Conservation (phyloP, 2,113 vertebrate genomes). For the Campylomormyrus tamandua region DNA sequence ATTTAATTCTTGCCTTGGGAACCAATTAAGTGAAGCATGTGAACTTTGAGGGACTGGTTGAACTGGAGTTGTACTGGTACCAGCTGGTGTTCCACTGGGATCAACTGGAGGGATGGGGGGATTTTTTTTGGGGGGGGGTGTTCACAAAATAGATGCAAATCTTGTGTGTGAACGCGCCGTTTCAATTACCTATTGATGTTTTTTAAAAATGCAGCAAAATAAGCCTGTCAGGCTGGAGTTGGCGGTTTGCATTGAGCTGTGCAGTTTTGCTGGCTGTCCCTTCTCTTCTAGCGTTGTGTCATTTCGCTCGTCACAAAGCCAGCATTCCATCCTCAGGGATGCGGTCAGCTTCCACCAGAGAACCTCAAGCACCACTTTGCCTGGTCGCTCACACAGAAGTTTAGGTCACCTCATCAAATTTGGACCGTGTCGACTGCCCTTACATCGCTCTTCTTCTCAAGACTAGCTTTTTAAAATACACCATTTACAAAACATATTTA, state of each 20-base stretch:
- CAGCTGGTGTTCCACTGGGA: slow-evolving; percentile 48
- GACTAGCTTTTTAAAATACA: not conserved
- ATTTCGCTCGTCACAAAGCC: not conserved
- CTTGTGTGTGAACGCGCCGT: slow-evolving; percentile 35
- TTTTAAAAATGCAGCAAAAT: slow-evolving; percentile 46
- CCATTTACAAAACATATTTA: not conserved
- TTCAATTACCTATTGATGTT: slow-evolving; percentile 49
- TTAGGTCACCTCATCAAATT: not conserved
- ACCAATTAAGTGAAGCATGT: slow-evolving; percentile 53
- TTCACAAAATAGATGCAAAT: slow-evolving; percentile 46
- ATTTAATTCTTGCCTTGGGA: slow-evolving; percentile 57
- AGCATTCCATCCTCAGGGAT: not conserved
- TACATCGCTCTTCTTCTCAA: not conserved
- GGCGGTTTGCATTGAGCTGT: slow-evolving; percentile 39
- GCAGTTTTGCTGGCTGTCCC: slow-evolving; percentile 26
- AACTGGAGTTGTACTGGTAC: slow-evolving; percentile 50
- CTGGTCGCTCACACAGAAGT: not conserved
- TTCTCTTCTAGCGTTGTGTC: slow-evolving; percentile 21
- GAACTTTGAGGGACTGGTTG: slow-evolving; percentile 47
- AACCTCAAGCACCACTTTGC: not conserved
- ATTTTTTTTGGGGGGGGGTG: not conserved
- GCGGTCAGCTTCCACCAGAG: not conserved
- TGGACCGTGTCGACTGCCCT: not conserved
- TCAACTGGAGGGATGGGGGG: slow-evolving; percentile 28
- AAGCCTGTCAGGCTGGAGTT: slow-evolving; percentile 37